A percentile compares a stretch with the other conserved stretches of the same genome.
Conservation (phyloP, 2,113 vertebrate genomes). For the Muntiacus muntjak region DNA sequence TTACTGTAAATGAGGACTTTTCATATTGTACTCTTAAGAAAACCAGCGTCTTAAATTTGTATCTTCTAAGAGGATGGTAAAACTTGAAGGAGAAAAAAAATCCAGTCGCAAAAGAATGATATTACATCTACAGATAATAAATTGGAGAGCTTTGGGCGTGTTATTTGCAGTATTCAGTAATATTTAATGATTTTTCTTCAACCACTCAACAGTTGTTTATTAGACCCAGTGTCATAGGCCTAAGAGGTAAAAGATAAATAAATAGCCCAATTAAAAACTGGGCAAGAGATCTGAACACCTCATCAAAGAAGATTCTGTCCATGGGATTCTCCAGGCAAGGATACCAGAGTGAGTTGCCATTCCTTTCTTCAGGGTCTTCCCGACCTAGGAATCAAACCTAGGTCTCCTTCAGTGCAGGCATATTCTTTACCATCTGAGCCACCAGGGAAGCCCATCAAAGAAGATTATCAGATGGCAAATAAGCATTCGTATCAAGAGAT, state of each 20-base stretch:
- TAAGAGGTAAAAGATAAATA: background rate
- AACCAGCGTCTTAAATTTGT: background rate
- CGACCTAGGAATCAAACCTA: fast-evolving
- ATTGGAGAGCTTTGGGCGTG: background rate
- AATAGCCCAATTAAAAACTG: background rate
- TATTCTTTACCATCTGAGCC: background rate
- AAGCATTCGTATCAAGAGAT: background rate
- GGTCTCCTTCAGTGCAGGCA: background rate
- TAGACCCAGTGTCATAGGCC: background rate
- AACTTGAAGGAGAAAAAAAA: background rate
- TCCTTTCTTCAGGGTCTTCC: background rate
- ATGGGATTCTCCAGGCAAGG: background rate
- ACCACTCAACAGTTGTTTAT: background rate
- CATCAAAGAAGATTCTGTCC: background rate
- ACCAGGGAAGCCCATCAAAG: background rate
- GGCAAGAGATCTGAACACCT: background rate
- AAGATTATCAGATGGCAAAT: background rate
- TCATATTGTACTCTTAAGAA: background rate
- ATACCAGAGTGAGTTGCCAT: background rate
- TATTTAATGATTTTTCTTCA: background rate
- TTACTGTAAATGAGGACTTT: background rate
- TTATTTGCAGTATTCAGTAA: background rate
- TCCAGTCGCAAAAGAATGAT: background rate
- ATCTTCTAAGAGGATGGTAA: background rate
- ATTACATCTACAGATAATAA: background rate